Evolutionary conservation across 2,797 vertebrate genomes (phyloP).

Genomic region (Pipistrellus kuhlii): DNA sequence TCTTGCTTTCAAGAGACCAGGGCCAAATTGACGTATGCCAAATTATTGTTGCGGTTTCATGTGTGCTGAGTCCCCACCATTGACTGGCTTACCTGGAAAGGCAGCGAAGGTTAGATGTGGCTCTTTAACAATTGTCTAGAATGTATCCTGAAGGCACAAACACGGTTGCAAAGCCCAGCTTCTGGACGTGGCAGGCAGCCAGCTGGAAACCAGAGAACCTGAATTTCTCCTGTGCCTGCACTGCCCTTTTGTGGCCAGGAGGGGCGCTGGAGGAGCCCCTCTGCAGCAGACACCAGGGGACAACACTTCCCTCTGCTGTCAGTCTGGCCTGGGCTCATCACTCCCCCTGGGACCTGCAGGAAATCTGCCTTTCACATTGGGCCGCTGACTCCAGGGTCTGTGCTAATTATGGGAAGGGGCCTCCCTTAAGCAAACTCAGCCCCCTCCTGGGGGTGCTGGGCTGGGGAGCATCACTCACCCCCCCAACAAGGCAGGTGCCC

Average conservation of each 20-base stretch:
- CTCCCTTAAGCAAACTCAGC: background rate
- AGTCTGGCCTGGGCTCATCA: background rate
- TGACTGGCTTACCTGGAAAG: constrained; percentile 19
- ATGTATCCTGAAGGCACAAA: constrained; percentile 40
- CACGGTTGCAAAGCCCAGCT: constrained; percentile 46
- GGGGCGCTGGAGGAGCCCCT: background rate
- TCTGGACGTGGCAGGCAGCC: constrained; percentile 16
- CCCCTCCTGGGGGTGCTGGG: rapidly evolving
- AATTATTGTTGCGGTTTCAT: constrained; percentile 10
- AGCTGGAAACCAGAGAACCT: background rate
- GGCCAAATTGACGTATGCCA: constrained; percentile 30
- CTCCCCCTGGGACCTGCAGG: background rate
- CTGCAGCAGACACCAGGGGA: constrained; percentile 54
- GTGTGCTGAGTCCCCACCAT: constrained; percentile 52
- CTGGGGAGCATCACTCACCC: rapidly evolving
- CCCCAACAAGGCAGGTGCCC: background rate
- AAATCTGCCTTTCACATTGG: background rate
- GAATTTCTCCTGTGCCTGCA: background rate
- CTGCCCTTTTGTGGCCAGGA: constrained; percentile 52
- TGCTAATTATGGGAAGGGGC: background rate
- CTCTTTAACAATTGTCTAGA: constrained; percentile 44
- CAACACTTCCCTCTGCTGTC: background rate
- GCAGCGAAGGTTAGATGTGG: constrained; percentile 5
- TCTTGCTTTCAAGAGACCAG: constrained; percentile 48
- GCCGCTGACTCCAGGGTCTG: background rate